A percentile compares a stretch with the other conserved stretches of the same genome.
Conservation (phyloP, 2,888 invertebrate species). For the Horisme vitalbata region DNA sequence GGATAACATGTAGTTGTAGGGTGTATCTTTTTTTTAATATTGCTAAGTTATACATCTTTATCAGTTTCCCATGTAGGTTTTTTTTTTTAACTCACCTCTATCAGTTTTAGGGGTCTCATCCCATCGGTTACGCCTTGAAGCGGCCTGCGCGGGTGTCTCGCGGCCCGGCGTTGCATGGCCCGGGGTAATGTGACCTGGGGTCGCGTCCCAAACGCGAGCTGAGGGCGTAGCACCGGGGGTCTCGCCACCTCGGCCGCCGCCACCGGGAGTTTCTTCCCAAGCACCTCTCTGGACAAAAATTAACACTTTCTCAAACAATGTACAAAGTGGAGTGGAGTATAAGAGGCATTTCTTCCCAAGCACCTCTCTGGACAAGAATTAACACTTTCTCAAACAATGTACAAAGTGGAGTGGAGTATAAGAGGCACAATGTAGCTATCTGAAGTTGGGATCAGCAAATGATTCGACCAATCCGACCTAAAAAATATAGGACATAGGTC, state of each 20-base stretch:
- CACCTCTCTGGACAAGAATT: conserved; percentile 54
- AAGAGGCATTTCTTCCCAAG: conserved; percentile 99
- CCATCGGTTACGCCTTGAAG: conserved; percentile 97
- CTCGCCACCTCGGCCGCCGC: conserved; percentile 88
- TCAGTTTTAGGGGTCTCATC: conserved; percentile 99
- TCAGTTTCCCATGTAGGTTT: too few relatives aligned
- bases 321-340: too few relatives aligned
- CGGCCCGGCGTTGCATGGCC: conserved; percentile 92
- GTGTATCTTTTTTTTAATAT: too few relatives aligned
- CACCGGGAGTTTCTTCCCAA: conserved; percentile 98
- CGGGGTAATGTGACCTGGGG: conserved; percentile 95
- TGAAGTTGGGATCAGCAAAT: too few relatives aligned
- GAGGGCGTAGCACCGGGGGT: conserved; percentile 97
- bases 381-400: too few relatives aligned
- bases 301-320: too few relatives aligned
- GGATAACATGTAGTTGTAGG: too few relatives aligned
- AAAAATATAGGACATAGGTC: too few relatives aligned
- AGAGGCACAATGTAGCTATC: too few relatives aligned
- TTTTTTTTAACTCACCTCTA: conserved; percentile 86
- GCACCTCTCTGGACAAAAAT: conserved; percentile 67
- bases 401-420: too few relatives aligned
- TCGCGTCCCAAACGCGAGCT: conserved; percentile 97
- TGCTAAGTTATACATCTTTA: too few relatives aligned
- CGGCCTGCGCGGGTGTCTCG: conserved; percentile 90
- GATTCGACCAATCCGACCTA: too few relatives aligned